These are phyloP conservation scores for Oreochromis niloticus DNA, from an alignment of 2,113 vertebrate species.

Conservation along the genomic window DNA sequence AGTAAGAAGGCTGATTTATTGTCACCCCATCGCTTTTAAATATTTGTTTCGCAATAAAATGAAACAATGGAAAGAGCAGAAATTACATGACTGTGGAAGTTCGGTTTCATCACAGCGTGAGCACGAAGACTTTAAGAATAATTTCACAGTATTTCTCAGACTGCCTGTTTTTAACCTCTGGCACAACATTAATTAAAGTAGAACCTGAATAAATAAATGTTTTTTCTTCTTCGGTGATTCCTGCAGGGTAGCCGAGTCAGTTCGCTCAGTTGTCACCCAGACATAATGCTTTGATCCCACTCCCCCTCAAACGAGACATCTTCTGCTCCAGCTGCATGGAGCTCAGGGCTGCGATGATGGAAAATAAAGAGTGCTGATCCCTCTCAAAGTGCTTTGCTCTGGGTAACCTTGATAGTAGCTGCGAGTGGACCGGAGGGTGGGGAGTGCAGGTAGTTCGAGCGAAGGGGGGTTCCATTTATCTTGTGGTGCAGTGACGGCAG, in stretches of 20 bases:
- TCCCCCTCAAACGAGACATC: background rate
- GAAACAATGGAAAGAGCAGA: conserved; percentile 2
- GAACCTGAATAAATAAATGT: conserved; percentile 38
- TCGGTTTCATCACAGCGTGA: background rate
- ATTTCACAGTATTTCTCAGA: background rate
- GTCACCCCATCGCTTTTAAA: background rate
- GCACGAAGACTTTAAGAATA: background rate
- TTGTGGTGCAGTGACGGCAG: conserved; percentile 23
- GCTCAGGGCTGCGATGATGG: background rate
- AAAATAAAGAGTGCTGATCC: conserved; percentile 50
- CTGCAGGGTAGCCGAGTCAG: background rate
- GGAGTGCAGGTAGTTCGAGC: background rate
- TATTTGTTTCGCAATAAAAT: conserved; percentile 17
- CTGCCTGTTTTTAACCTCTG: background rate
- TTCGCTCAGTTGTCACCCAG: conserved; percentile 9
- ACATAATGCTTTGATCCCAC: background rate
- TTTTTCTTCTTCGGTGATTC: background rate
- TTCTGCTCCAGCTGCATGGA: background rate
- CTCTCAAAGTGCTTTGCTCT: conserved; percentile 8
- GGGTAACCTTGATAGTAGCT: conserved; percentile 56
- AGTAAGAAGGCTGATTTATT: conserved; percentile 1
- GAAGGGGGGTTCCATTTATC: conserved; percentile 58
- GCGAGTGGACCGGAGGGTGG: background rate
- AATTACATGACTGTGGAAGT: background rate
- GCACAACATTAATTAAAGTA: conserved; percentile 28